A percentile compares a stretch with the other conserved stretches of the same genome.
Conservation (phyloP, 2,888 invertebrate genomes). For the Perizoma affinitatum region DNA sequence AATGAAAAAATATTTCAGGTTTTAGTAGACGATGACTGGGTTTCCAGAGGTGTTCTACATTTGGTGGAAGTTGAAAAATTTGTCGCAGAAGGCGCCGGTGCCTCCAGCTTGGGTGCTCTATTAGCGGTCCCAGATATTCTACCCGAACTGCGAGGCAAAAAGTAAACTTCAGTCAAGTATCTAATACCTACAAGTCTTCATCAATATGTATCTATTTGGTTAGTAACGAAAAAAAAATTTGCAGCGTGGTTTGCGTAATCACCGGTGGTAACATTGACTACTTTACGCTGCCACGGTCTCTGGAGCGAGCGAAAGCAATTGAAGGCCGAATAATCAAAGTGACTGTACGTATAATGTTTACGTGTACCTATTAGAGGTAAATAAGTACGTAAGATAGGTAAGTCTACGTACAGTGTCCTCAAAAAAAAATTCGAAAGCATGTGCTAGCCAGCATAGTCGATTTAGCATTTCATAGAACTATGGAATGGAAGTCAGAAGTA, state of each 20-base stretch:
- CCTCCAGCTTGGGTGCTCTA: constrained; percentile 90
- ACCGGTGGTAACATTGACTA: constrained; percentile 56
- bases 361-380: neutral
- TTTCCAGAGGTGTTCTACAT: constrained; percentile 88
- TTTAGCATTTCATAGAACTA: no score
- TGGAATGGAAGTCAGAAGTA: no score
- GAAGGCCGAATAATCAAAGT: constrained; percentile 53
- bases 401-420: neutral
- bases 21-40: constrained; percentile 90
- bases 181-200: no score
- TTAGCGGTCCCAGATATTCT: constrained; percentile 78
- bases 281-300: constrained; percentile 40
- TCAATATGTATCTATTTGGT: neutral
- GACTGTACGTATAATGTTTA: constrained; percentile 43
- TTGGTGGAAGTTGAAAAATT: constrained; percentile 91
- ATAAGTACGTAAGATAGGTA: neutral
- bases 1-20: constrained; percentile 59
- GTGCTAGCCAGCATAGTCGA: no score
- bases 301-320: constrained; percentile 52
- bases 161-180: constrained; percentile 37
- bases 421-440: no score
- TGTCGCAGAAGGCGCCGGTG: constrained; percentile 94
- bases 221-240: constrained; percentile 3
- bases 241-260: constrained; percentile 62
- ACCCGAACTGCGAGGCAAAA: constrained; percentile 57